Evolutionary conservation across 2,797 vertebrate genomes (phyloP), one percentile per base, ranked within the genome.

Genomic region (Gorsachius magnificus): DNA sequence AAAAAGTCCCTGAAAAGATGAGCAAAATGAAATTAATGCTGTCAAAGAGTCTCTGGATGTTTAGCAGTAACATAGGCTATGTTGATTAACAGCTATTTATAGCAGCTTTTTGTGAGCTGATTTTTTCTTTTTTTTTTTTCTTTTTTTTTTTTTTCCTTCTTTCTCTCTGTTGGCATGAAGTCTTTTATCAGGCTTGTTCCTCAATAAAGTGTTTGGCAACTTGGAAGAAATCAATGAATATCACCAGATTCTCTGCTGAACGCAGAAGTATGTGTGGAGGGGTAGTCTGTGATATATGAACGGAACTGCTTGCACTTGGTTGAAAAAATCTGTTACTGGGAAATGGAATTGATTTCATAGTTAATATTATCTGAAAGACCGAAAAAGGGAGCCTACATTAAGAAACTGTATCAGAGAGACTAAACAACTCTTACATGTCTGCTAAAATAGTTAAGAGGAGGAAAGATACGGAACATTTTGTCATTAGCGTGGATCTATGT

Each of bases 61-160:
- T 95, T 94, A 89, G 35, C 54, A 54, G 53, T 81, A 87, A 54
- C 0, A 0, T 18, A 65, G n/a, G 18, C 51, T 77, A 2, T 93
- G 78, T 96, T 97, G 81, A 89, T 90, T 87, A 91, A 68, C 56
- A 87, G n/a, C 78, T 96, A 57, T 91, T 94, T 74, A 66, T 95
- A 80, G 70, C 48, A 84, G 18, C 17, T 87, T 76, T 84, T 87
- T 77, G 38, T 76, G 38, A 84, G 8, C 21, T 58, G 8, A 8
- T 46, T 60, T 8, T 33, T 56, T 54, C 68, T 6, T 12, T 14
- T 15, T 13, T 46, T 19, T 9, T 46, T 46, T 56, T 46, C 43
- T 56, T 7, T 33, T 53, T 15, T 5, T 53, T 51, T 54, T 45
- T 46, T 11, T 9, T 5, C 10, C 5, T 50, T 46, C 4, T 33